phyloP scores from a whole-genome alignment of 2,888 invertebrate genomes.

The Ornithoptera priamus region DNA sequence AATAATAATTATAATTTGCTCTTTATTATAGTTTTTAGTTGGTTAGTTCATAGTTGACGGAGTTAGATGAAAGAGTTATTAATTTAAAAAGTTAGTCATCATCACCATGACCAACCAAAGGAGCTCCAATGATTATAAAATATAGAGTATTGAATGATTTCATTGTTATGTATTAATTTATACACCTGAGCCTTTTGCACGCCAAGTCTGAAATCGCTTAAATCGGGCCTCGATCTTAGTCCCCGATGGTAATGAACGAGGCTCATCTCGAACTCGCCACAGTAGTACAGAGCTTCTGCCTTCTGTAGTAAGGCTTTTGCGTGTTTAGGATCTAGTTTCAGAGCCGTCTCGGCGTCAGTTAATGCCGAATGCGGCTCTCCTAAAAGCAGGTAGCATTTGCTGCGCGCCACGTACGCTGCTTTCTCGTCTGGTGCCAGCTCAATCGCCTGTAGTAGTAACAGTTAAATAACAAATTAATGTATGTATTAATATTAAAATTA shows the following conservation, averaged over 20 bases:
- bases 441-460: constrained; percentile 84
- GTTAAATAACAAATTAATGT: not conserved
- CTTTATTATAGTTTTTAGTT: too few species aligned
- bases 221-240: constrained; percentile 89
- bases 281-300: constrained; percentile 94
- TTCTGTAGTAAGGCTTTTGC: constrained; percentile 87
- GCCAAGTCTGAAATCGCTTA: constrained; percentile 87
- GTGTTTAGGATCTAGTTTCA: constrained; percentile 85
- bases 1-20: not conserved
- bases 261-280: constrained; percentile 96
- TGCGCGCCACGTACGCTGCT: constrained; percentile 91
- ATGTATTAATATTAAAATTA: too few species aligned
- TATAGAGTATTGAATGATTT: not conserved
- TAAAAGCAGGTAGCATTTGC: constrained; percentile 91
- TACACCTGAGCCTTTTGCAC: constrained; percentile 91
- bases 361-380: constrained; percentile 92
- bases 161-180: not conserved
- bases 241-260: constrained; percentile 95
- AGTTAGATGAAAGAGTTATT: too few species aligned
- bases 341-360: constrained; percentile 90
- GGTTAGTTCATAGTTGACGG: too few species aligned
- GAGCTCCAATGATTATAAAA: not conserved
- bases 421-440: constrained; percentile 92
- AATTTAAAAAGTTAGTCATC: too few species aligned
- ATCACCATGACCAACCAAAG: too few species aligned